Evolutionary conservation across 2,888 invertebrate genomes (phyloP).

Genomic region (Hydrotaea cyrtoneurina): DNA sequence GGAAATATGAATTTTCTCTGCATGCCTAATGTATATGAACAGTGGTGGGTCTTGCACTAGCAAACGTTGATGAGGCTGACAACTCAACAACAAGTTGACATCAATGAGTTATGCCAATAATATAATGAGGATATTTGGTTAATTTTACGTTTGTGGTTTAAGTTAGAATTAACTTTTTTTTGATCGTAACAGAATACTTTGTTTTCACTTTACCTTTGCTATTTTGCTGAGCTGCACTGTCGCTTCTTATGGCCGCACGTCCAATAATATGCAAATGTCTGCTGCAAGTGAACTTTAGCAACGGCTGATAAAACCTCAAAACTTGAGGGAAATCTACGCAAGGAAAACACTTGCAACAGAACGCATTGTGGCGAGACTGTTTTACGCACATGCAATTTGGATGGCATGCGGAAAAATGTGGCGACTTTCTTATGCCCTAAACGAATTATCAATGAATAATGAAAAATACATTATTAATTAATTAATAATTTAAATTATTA

Average conservation of each 20-base stretch:
- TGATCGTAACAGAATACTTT: neutral
- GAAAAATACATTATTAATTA: too few species aligned
- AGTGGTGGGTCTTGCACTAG: neutral
- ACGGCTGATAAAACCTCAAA: neutral
- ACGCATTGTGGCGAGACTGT: slow-evolving; percentile 42
- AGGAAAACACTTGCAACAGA: neutral
- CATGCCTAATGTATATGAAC: neutral
- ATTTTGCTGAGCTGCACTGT: neutral
- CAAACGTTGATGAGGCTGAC: too few species aligned
- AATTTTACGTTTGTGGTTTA: too few species aligned
- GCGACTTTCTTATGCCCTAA: too few species aligned
- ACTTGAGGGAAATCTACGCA: neutral
- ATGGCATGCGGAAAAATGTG: neutral
- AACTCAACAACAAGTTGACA: too few species aligned
- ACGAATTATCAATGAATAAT: too few species aligned
- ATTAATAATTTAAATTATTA: too few species aligned
- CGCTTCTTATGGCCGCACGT: neutral
- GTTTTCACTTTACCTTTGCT: neutral
- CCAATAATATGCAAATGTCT: slow-evolving; percentile 21
- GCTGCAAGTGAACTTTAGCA: slow-evolving; percentile 12
- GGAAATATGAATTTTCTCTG: neutral
- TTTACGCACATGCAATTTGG: slow-evolving; percentile 20
- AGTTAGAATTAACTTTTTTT: neutral
- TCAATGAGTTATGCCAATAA: too few species aligned
- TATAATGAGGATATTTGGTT: too few species aligned